Evolutionary conservation across 2,888 invertebrate species (phyloP).

Genomic region (Parnassius glacialis): DNA sequence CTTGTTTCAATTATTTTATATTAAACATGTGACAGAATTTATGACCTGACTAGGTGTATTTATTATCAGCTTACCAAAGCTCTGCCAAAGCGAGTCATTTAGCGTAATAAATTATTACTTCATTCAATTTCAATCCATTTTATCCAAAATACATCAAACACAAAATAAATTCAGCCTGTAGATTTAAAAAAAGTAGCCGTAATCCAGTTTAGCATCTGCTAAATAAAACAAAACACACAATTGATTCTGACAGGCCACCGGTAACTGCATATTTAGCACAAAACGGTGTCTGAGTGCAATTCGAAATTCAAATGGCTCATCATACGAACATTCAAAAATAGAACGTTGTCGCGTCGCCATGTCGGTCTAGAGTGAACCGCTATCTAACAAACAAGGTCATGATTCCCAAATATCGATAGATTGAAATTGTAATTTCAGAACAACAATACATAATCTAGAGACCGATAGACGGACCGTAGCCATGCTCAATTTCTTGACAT

Average conservation of each 20-base stretch:
- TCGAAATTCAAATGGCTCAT: constrained; percentile 58
- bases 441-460: not conserved
- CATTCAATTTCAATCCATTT: too few relatives aligned
- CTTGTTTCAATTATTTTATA: too few relatives aligned
- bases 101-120: too few relatives aligned
- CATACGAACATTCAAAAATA: constrained; percentile 46
- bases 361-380: constrained; percentile 41
- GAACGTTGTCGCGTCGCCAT: constrained; percentile 46
- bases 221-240: constrained; percentile 47
- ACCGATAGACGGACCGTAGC: not conserved
- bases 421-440: constrained; percentile 5
- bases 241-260: constrained; percentile 38
- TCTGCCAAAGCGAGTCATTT: too few relatives aligned
- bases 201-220: constrained; percentile 45
- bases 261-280: constrained; percentile 61
- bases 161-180: not conserved
- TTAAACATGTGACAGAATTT: too few relatives aligned
- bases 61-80: too few relatives aligned
- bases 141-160: too few relatives aligned
- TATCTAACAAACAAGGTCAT: constrained; percentile 37
- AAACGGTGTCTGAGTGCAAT: constrained; percentile 48
- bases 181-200: not conserved
- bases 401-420: constrained; percentile 6
- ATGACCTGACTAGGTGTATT: too few relatives aligned
- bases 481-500: too few relatives aligned